phyloP scores from a whole-genome alignment of 2,113 vertebrate species.

The Emydura subglobosa region DNA sequence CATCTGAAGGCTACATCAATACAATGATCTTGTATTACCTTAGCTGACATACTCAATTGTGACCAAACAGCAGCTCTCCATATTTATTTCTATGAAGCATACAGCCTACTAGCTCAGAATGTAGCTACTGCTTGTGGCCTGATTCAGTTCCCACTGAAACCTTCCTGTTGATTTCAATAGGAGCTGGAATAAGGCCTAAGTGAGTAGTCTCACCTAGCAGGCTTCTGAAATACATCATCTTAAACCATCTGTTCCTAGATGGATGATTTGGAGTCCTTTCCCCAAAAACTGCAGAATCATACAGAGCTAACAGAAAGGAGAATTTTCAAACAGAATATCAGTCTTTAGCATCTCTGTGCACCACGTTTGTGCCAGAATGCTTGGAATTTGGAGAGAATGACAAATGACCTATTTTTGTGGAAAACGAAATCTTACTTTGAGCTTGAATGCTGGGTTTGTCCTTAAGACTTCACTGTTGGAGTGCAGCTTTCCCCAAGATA shows the following conservation, averaged over 20 bases:
- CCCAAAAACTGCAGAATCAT: neutral
- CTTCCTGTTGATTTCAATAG: neutral
- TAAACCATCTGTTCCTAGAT: too few species aligned
- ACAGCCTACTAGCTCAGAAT: neutral
- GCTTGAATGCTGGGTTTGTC: too few species aligned
- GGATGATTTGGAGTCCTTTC: neutral
- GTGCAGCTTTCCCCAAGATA: neutral
- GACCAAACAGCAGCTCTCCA: neutral
- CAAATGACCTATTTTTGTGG: too few species aligned
- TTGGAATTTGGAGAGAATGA: too few species aligned
- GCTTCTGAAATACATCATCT: neutral
- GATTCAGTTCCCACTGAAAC: neutral
- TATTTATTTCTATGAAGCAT: neutral
- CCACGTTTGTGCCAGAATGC: too few species aligned
- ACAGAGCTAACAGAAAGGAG: too few species aligned
- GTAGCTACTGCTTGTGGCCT: neutral
- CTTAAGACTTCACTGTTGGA: too few species aligned
- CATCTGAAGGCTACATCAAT: accelerated
- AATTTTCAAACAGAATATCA: neutral
- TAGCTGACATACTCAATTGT: neutral
- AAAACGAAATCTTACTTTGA: too few species aligned
- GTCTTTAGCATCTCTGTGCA: too few species aligned
- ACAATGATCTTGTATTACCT: neutral
- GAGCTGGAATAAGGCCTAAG: neutral
- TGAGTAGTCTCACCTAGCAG: neutral